phyloP scores from a whole-genome alignment of 2,888 invertebrate genomes.

The Philaethria dido region DNA sequence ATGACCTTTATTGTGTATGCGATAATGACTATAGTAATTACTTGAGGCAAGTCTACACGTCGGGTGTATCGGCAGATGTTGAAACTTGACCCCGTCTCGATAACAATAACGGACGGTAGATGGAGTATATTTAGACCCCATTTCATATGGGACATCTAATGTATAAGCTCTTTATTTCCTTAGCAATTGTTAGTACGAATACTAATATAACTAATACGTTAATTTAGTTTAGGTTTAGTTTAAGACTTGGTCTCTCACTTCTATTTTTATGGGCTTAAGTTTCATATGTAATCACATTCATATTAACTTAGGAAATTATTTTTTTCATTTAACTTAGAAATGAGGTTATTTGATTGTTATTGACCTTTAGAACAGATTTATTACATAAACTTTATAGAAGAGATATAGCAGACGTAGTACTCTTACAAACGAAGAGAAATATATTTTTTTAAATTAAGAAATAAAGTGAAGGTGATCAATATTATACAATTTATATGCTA shows the following conservation, averaged over 20 bases:
- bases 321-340: too few species aligned
- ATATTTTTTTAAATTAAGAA: background rate
- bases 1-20: slow-evolving; percentile 22
- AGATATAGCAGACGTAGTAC: background rate
- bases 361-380: too few species aligned
- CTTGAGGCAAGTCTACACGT: slow-evolving; percentile 21
- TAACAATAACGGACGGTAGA: slow-evolving; percentile 44
- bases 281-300: too few species aligned
- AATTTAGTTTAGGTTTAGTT: background rate
- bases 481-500: slow-evolving; percentile 10
- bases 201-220: background rate
- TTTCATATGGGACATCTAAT: slow-evolving; percentile 32
- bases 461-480: slow-evolving; percentile 12
- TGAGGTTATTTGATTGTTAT: too few species aligned
- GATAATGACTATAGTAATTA: slow-evolving; percentile 33
- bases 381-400: too few species aligned
- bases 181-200: slow-evolving; percentile 9
- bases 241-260: background rate
- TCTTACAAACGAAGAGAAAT: background rate
- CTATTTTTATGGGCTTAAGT: background rate
- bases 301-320: too few species aligned
- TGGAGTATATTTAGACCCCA: slow-evolving; percentile 29
- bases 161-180: slow-evolving; percentile 31
- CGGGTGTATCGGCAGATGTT: slow-evolving; percentile 45
- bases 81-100: slow-evolving; percentile 47